Evolutionary conservation across 2,113 vertebrate genomes (phyloP), one percentile per base, ranked within the genome.

Genomic region (Engystomops pustulosus): DNA sequence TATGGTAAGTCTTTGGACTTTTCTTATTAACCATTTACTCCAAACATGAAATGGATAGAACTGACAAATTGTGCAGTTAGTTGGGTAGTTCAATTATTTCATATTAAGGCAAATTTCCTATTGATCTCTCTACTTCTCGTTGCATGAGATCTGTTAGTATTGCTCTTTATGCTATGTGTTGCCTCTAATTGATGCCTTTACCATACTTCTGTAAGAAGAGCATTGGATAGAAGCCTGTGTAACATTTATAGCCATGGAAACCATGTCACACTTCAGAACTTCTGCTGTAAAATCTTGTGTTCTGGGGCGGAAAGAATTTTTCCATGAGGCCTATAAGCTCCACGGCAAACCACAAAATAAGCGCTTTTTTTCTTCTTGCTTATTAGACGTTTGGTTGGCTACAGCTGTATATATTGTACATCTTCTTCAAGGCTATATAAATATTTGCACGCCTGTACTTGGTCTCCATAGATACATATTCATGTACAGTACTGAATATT

Each of bases 1-100:
- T 84, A 93, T 94, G 96, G 95, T 96, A 95, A 96, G 94, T 87
- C 87, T 86, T 53, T 72, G 76, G 86, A 83, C 89, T 88, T 88
- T 36, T 81, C 10, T 89, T 85, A 83, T 1, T 91, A n/a, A n/a
- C n/a, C n/a, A n/a, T n/a, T n/a, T n/a, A n/a, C n/a, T n/a, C n/a
- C n/a, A n/a, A n/a, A n/a, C n/a, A n/a, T n/a, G n/a, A n/a, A n/a
- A n/a, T n/a, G n/a, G n/a, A n/a, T n/a, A n/a, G n/a, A n/a, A n/a
- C n/a, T n/a, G n/a, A n/a, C n/a, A n/a, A n/a, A n/a, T n/a, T n/a
- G n/a, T n/a, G n/a, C n/a, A n/a, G n/a, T n/a, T n/a, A n/a, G n/a
- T n/a, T n/a, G n/a, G n/a, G n/a, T n/a, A n/a, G n/a, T n/a, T n/a
- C n/a, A n/a, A n/a, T n/a, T n/a, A n/a, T n/a, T n/a, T n/a, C n/a